These are phyloP conservation scores for Drosophila albomicans DNA, from an alignment of 1,140 invertebrate species.

Conservation along the genomic window DNA sequence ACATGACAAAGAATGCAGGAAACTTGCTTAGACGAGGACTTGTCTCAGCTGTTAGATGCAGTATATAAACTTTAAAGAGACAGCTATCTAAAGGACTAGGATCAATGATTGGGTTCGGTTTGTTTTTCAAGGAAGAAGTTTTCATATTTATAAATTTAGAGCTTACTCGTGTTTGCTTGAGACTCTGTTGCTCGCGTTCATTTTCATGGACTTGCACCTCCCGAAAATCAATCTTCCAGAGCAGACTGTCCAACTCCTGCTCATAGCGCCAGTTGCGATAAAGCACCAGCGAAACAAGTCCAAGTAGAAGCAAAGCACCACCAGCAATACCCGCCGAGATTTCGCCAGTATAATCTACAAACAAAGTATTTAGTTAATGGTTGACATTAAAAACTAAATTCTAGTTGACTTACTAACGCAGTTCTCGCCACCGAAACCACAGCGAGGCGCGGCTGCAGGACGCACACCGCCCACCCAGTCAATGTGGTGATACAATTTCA, in stretches of 20 bases:
- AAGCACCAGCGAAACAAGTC: constrained; percentile 89
- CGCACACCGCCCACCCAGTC: constrained; percentile 92
- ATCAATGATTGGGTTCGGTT: no score
- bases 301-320: constrained; percentile 89
- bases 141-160: background rate
- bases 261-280: constrained; percentile 98
- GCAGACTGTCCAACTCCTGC: constrained; percentile 95
- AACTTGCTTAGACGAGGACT: background rate
- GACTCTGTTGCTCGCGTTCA: constrained; percentile 83
- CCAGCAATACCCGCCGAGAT: constrained; percentile 93
- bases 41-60: background rate
- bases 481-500: constrained; percentile 89
- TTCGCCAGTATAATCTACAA: constrained; percentile 91
- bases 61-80: no score
- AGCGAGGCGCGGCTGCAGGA: constrained; percentile 96
- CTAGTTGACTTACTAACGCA: constrained; percentile 91
- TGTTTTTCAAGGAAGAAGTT: no score
- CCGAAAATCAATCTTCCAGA: constrained; percentile 98
- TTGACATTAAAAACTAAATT: no score
- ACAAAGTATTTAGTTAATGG: no score
- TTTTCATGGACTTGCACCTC: constrained; percentile 91
- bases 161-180: constrained; percentile 85
- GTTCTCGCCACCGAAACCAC: constrained; percentile 96
- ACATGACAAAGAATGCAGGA: background rate
- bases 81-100: no score